Conservation (phyloP, 2,888 invertebrate genomes). For the Dusona sp. region DNA sequence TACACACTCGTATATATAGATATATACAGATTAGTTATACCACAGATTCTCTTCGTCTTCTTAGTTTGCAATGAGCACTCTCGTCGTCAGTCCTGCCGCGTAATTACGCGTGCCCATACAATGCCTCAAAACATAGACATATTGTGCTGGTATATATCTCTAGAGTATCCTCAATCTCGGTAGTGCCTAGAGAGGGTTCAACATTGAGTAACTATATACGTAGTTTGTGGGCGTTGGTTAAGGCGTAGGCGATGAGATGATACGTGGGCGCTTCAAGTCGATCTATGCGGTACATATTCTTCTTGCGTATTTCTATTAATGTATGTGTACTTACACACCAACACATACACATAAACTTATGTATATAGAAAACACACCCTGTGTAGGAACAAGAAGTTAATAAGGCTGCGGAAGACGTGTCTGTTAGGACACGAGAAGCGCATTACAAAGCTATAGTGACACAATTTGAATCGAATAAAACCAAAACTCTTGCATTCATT, state of each 20-base stretch:
- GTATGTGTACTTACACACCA: background rate
- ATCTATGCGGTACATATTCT: slow-evolving; percentile 45
- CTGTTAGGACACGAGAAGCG: background rate
- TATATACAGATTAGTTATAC: slow-evolving; percentile 8
- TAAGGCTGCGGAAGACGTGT: slow-evolving; percentile 42
- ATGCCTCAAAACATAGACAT: slow-evolving; percentile 57
- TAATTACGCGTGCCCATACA: slow-evolving; percentile 65
- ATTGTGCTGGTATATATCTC: slow-evolving; percentile 16
- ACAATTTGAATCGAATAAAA: slow-evolving; percentile 27
- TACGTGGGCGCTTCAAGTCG: slow-evolving; percentile 58
- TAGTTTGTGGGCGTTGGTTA: slow-evolving; percentile 55
- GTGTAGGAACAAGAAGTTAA: slow-evolving; percentile 36
- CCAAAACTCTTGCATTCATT: background rate
- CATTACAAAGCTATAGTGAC: slow-evolving; percentile 50
- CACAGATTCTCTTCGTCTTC: slow-evolving; percentile 25
- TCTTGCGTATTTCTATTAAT: slow-evolving; percentile 34
- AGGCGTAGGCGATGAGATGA: slow-evolving; percentile 53
- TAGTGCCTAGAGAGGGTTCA: slow-evolving; percentile 52
- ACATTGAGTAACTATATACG: slow-evolving; percentile 16
- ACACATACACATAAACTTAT: background rate
- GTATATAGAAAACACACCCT: background rate
- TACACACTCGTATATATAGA: background rate
- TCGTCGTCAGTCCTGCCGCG: slow-evolving; percentile 47
- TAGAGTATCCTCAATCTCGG: slow-evolving; percentile 59
- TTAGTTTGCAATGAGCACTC: slow-evolving; percentile 44